Base-by-base conservation (phyloP, 2,113 vertebrate species). In the Colinus virginianus region DNA sequence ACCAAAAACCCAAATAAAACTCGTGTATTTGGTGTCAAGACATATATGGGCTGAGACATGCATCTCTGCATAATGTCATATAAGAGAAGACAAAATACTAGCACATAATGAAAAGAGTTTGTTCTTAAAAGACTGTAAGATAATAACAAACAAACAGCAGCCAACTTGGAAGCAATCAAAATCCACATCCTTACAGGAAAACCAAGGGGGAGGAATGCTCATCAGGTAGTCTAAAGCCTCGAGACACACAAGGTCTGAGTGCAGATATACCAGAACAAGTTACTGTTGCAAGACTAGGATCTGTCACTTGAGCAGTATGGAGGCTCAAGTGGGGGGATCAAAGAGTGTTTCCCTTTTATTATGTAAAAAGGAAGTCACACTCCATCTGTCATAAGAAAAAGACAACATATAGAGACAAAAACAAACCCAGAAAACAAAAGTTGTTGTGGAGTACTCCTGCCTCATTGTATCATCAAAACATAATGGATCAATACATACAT, bases 61-160 rank as follows among this genome's bases (percentile, higher is more conserved):
- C 19, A 84, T 70, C 49, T 88, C 43, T 20, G 28, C 56, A 7
- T 63, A 90, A 91, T 32, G 21, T 75, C 78, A 91, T 7, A 45
- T 19, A 40, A 81, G 45, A 94, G 42, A 85, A 93, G 83, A 80
- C 18, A 83, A 89, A 84, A 78, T 12, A 32, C 82, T 81, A 28
- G 17, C 48, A 48, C 63, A 26, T 46, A 87, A 86, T 61, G 85
- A 85, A 75, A 84, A 51, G 2, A 90, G 23, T 49, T 43, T 69
- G 46, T 30, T 90, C 38, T 81, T 75, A 40, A 79, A 79, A 86
- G 67, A 67, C 26, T 16, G 42, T 20, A 72, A 46, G 46, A 74
- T 15, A 64, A 59, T 13, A 81, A 25, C 7, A 92, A 53, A 87
- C 13, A 70, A 45, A 80, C 62, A 17, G 2, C 48, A 82, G 26